These are phyloP conservation scores for Aphis gossypii DNA, from an alignment of 1,140 invertebrate genomes.

Conservation along the genomic window DNA sequence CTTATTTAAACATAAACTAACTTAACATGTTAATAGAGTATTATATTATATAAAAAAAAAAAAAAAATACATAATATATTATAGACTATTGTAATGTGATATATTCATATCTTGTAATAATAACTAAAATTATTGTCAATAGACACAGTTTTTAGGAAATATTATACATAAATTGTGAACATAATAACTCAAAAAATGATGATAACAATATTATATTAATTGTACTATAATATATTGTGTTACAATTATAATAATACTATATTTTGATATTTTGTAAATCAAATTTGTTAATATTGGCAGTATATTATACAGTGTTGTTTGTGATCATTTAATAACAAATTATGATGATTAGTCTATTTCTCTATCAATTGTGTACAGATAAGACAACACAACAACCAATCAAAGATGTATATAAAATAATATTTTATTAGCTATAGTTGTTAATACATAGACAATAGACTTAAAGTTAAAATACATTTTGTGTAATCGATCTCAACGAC, in stretches of 20 bases:
- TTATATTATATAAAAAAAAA: background rate
- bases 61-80: background rate
- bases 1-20: background rate
- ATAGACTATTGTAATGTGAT: slow-evolving; percentile 1
- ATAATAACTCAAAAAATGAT: background rate
- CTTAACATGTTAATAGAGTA: background rate
- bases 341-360: background rate
- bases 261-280: background rate
- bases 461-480: background rate
- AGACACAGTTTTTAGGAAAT: background rate
- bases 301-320: background rate
- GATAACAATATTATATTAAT: background rate
- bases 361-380: background rate
- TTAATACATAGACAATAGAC: too few relatives aligned
- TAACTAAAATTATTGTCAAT: background rate
- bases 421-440: background rate
- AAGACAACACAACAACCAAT: background rate
- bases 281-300: slow-evolving; percentile 2
- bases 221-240: background rate
- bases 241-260: background rate
- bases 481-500: background rate
- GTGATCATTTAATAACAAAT: background rate
- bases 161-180: background rate
- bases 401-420: background rate
- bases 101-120: slow-evolving; percentile 9